Conservation (phyloP, 2,888 invertebrate species). For the Parasteatoda lunata region DNA sequence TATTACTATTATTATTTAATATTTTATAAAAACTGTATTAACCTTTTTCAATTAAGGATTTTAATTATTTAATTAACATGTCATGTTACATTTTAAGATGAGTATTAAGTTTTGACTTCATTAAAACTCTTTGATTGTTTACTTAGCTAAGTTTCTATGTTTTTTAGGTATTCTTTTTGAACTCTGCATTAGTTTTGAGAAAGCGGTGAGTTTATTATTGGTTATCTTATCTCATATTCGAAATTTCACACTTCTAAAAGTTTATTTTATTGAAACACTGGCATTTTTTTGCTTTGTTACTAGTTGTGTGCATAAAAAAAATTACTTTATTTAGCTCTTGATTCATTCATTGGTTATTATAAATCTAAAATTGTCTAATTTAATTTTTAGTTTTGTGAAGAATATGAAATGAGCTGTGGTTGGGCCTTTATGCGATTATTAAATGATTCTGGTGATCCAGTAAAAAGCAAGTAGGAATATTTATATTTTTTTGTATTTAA, state of each 20-base stretch:
- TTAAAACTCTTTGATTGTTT: not conserved
- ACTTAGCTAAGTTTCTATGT: not conserved
- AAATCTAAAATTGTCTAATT: not conserved
- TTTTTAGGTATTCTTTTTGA: not conserved
- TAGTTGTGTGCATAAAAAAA: not conserved
- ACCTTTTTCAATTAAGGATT: too few relatives aligned
- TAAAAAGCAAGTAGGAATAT: constrained; percentile 52
- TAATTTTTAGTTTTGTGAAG: not conserved
- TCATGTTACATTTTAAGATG: too few relatives aligned
- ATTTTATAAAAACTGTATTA: too few relatives aligned
- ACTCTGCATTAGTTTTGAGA: not conserved
- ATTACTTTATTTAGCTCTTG: not conserved
- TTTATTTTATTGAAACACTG: too few relatives aligned
- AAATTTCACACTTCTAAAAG: too few relatives aligned
- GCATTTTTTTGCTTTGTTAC: not conserved
- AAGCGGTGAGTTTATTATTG: not conserved
- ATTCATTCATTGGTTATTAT: not conserved
- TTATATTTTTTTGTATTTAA: not conserved
- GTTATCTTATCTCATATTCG: not conserved
- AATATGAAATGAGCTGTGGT: constrained; percentile 64
- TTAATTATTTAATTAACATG: too few relatives aligned
- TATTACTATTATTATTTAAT: too few relatives aligned
- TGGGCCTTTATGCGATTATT: constrained; percentile 67
- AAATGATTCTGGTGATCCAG: constrained; percentile 64
- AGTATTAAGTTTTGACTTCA: too few relatives aligned